These are phyloP conservation scores for Meteorus sp. DNA, from an alignment of 1,140 invertebrate genomes.

Conservation along the genomic window DNA sequence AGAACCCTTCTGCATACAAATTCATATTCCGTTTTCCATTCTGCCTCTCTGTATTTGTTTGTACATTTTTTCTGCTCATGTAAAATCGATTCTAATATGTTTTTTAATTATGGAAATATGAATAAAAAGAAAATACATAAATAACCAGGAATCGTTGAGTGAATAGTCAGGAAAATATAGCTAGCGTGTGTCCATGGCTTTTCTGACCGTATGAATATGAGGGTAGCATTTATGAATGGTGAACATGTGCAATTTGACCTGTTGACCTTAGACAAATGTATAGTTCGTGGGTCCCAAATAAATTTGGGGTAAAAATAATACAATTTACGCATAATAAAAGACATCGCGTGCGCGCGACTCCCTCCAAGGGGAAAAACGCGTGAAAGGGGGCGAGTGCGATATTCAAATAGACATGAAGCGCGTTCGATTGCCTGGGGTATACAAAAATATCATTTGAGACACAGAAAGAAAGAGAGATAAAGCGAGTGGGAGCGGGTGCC, in stretches of 20 bases:
- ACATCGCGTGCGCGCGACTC: slow-evolving; percentile 19
- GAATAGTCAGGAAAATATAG: too few relatives aligned
- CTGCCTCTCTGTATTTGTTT: too few relatives aligned
- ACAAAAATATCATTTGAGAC: too few relatives aligned
- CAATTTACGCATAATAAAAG: slow-evolving; percentile 59
- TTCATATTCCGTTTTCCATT: too few relatives aligned
- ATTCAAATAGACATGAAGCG: slow-evolving; percentile 55
- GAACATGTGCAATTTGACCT: slow-evolving; percentile 59
- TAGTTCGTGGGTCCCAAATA: slow-evolving; percentile 27
- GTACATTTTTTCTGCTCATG: too few relatives aligned
- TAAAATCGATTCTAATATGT: too few relatives aligned
- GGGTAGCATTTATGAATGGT: slow-evolving; percentile 46
- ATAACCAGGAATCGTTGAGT: too few relatives aligned
- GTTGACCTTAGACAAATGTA: slow-evolving; percentile 45
- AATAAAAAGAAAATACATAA: too few relatives aligned
- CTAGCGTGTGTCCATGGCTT: too few relatives aligned
- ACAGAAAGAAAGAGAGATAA: slow-evolving; percentile 12
- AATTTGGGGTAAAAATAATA: slow-evolving; percentile 61
- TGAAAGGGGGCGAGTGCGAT: slow-evolving; percentile 34
- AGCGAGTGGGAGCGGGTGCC: background rate
- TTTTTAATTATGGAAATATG: too few relatives aligned
- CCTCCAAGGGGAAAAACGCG: slow-evolving; percentile 27
- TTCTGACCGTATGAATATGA: slow-evolving; percentile 29
- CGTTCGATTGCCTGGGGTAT: slow-evolving; percentile 5
- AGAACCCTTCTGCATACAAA: too few relatives aligned